Evolutionary conservation across 2,888 invertebrate species (phyloP), one percentile per base, ranked within the genome.

Genomic region (Pyrrhia umbra): DNA sequence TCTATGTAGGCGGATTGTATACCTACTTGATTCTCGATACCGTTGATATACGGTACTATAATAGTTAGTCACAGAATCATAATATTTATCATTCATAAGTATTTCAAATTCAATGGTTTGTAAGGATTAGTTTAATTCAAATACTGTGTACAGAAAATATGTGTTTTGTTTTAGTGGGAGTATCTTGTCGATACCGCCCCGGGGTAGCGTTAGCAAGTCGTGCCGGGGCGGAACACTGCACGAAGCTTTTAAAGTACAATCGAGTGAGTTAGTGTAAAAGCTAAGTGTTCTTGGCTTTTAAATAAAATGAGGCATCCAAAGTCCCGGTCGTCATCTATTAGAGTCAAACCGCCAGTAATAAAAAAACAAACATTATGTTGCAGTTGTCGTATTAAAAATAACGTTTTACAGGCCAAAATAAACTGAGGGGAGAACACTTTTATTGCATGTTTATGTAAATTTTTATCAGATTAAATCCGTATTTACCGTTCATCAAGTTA

Each of bases 181-280:
- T 61, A 57, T 39, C 47, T 63, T 27, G 43, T 13, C 37, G 18
- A 39, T 39, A 18, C 50, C 64, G 65, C 70, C 75, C 45, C 43
- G 40, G 64, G 72, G 49, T 56, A 68, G 51, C 45, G 52, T 30
- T 47, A 54, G 47, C 42, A 63, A 68, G 57, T 51, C 50, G 16
- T 42, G 34, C 40, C 52, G 40, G 27, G 46, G 56, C 51, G 54
- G 65, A 51, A 59, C 52, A 57, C 59, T 49, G 50, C 55, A 64
- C 63, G 52, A 79, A 64, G 74, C 74, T 77, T 68, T 74, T 66
- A 80, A 70, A 74, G 61, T 59, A 63, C 54, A 47, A 64, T 59
- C 58, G 56, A 79, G 23, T 60, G 23, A 63, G 65, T 63, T 61
- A 58, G 51, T 16, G 18, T 69, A 61, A 70, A 61, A 74, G 49